A percentile compares a stretch with the other conserved stretches of the same genome.
Conservation (phyloP, 2,113 vertebrate species). For the Poeciliopsis prolifica region DNA sequence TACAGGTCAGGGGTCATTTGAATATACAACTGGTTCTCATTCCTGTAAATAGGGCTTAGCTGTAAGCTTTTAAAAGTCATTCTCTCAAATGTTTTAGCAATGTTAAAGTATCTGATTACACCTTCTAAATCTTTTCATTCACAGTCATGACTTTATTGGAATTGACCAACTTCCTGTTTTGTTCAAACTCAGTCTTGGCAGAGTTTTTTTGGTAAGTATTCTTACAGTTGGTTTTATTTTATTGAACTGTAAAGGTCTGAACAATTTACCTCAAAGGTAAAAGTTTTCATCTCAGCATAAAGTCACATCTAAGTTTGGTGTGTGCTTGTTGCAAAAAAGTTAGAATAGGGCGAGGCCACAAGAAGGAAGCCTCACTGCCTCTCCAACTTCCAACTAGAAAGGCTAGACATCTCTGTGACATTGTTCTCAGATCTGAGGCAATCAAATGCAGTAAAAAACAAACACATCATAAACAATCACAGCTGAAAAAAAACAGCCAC, state of each 20-base stretch:
- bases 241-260: not conserved
- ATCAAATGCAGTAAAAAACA: not conserved
- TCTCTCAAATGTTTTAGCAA: not conserved
- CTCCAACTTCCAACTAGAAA: not conserved
- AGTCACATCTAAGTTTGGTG: too few species aligned
- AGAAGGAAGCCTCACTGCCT: not conserved
- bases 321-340: too few species aligned
- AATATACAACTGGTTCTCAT: not conserved
- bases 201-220: slow-evolving; percentile 90
- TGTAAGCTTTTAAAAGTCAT: not conserved
- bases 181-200: slow-evolving; percentile 89
- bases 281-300: not conserved
- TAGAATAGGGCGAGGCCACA: not conserved
- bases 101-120: not conserved
- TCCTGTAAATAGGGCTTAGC: not conserved
- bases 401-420: not conserved
- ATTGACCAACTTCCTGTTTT: slow-evolving; percentile 86
- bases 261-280: not conserved
- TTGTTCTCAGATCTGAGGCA: not conserved
- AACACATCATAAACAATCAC: not conserved
- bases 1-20: slow-evolving; percentile 82
- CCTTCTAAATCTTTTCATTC: slow-evolving; percentile 30
- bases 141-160: slow-evolving; percentile 86
- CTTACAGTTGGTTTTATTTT: not conserved
- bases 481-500: not conserved